These are phyloP conservation scores for Hyposoter dolosus DNA, from an alignment of 2,888 invertebrate genomes.

Conservation along the genomic window DNA sequence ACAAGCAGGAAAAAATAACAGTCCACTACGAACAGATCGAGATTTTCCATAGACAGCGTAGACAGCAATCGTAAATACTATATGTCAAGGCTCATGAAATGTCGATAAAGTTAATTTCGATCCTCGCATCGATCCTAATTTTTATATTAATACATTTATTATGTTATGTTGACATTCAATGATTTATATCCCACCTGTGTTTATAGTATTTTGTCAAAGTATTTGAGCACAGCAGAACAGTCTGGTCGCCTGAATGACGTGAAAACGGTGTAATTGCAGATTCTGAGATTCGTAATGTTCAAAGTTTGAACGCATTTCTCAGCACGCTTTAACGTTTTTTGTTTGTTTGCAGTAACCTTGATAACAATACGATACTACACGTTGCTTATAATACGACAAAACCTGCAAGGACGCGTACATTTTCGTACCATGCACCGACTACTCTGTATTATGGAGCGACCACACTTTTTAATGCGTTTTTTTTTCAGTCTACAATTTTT, in stretches of 20 bases:
- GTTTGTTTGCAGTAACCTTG: background rate
- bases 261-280: background rate
- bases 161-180: too few species aligned
- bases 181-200: background rate
- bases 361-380: background rate
- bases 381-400: too few species aligned
- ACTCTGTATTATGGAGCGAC: too few species aligned
- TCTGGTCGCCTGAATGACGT: background rate
- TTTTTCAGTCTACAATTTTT: too few species aligned
- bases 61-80: background rate
- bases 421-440: too few species aligned
- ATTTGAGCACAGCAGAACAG: background rate
- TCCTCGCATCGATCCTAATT: background rate
- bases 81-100: background rate
- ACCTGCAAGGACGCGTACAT: too few species aligned
- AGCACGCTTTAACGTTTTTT: background rate
- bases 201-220: background rate
- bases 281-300: background rate
- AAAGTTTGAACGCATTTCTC: background rate
- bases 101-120: background rate
- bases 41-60: background rate
- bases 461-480: too few species aligned
- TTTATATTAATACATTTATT: background rate
- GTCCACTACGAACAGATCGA: background rate
- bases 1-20: background rate